A percentile compares a stretch with the other conserved stretches of the same genome.
These are phyloP conservation scores for Drosophila ambigua DNA, from an alignment of 1,140 invertebrate species.

Conservation along the genomic window DNA sequence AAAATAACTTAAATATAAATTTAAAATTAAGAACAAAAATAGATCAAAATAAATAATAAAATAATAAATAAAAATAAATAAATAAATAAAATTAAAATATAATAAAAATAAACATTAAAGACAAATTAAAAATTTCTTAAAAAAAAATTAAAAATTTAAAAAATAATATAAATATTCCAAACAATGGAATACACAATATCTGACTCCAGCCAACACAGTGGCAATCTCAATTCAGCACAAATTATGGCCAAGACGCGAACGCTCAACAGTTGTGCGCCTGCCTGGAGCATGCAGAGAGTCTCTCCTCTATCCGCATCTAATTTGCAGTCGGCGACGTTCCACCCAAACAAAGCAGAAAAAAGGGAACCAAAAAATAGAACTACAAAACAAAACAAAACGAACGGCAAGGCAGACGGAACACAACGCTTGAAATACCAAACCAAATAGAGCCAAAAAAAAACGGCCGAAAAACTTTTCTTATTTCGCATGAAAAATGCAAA, in stretches of 20 bases:
- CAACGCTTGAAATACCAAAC: neutral
- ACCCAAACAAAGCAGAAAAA: slow-evolving; percentile 10
- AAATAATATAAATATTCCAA: too few species aligned
- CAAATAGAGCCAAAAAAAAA: slow-evolving; percentile 22
- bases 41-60: too few species aligned
- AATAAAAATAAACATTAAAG: too few species aligned
- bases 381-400: slow-evolving; percentile 38
- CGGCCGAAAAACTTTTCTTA: slow-evolving; percentile 71
- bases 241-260: slow-evolving; percentile 12
- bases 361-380: slow-evolving; percentile 14
- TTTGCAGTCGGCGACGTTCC: slow-evolving; percentile 8
- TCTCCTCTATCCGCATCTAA: neutral
- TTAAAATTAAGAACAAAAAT: too few species aligned
- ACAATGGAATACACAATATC: too few species aligned
- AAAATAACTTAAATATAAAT: too few species aligned
- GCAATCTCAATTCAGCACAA: neutral
- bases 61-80: too few species aligned
- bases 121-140: too few species aligned
- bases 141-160: too few species aligned
- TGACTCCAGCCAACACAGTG: too few species aligned
- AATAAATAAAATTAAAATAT: too few species aligned
- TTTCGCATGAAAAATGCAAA: slow-evolving; percentile 76
- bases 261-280: neutral
- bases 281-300: too few species aligned
- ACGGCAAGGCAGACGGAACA: slow-evolving; percentile 15